Evolutionary conservation across 2,797 vertebrate genomes (phyloP), one percentile per base, ranked within the genome.

Genomic region (Anguilla anguilla): DNA sequence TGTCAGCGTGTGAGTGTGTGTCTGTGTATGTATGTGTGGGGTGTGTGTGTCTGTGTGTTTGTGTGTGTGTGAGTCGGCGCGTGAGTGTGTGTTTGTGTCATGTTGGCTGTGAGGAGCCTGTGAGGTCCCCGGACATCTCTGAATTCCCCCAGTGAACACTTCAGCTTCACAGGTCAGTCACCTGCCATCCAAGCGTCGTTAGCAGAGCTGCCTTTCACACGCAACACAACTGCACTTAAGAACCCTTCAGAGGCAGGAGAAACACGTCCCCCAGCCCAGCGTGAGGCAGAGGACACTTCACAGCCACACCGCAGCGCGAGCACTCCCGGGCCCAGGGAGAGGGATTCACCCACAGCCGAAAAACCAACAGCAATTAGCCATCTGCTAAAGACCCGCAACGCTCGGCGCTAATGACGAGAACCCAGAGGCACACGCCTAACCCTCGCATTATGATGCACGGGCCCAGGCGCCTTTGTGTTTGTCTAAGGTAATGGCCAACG

Each of bases 1-100:
- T 67, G 81, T 85, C 81, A 39, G 86, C 82, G 51, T 64, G 53
- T 69, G 88, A 61, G 82, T 87, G 79, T 72, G n/a, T 35, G n/a
- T 35, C 22, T 84, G 53, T 59, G 13, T 31, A 25, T 4, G 39
- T 22, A 3, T 22, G 13, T 17, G 69, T 31, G 1, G 6, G 11
- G 9, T 35, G 31, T 10, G 69, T 35, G 17, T 5, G 17, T 31
- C 7, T 11, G n/a, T 11, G 7, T 0, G 11, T 35, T n/a, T 74
- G 69, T 31, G 31, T 35, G 69, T 35, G 69, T 35, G 11, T 74
- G 39, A 39, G 39, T 39, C 10, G 10, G 55, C 28, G 11, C 28
- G 25, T 53, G 22, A 3, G 43, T 51, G 22, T 64, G 61, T 5
- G 25, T n/a, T n/a, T 13, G n/a, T n/a, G 11, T 31, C 53, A 11